Percentiles rank a stretch among this genome's conserved stretches.
These are phyloP conservation scores for Eilema caniola DNA, from an alignment of 2,888 invertebrate species.

Conservation along the genomic window DNA sequence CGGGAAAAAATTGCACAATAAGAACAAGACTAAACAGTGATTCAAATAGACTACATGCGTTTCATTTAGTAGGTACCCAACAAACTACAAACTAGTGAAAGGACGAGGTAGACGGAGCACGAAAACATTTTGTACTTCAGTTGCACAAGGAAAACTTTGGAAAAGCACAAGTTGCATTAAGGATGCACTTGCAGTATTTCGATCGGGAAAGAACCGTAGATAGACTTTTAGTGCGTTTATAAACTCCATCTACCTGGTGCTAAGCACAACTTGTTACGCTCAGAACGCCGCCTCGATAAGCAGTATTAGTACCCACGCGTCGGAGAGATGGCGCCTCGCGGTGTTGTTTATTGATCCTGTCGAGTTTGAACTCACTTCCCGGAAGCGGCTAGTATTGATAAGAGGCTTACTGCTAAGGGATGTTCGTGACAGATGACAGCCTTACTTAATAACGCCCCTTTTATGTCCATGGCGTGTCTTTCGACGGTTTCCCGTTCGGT, in stretches of 20 bases:
- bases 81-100: no score
- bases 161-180: no score
- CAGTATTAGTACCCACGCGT: not conserved
- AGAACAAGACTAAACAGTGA: no score
- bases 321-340: conserved; percentile 42
- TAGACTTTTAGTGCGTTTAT: not conserved
- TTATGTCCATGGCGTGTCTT: conserved; percentile 30
- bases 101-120: no score
- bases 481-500: conserved; percentile 27
- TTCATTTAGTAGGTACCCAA: no score
- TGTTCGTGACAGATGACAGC: conserved; percentile 35
- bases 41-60: no score
- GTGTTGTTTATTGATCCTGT: conserved; percentile 34
- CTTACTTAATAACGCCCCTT: conserved; percentile 38
- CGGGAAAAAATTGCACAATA: no score
- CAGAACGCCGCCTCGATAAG: not conserved
- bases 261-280: not conserved
- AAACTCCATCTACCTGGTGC: conserved; percentile 17
- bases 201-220: not conserved
- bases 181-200: no score
- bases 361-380: conserved; percentile 26
- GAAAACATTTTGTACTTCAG: no score
- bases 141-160: no score
- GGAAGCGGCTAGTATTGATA: conserved; percentile 27
- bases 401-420: conserved; percentile 28